A percentile compares a stretch with the other conserved stretches of the same genome.
Conservation (phyloP, 2,113 vertebrate genomes). For the Oreochromis aureus region DNA sequence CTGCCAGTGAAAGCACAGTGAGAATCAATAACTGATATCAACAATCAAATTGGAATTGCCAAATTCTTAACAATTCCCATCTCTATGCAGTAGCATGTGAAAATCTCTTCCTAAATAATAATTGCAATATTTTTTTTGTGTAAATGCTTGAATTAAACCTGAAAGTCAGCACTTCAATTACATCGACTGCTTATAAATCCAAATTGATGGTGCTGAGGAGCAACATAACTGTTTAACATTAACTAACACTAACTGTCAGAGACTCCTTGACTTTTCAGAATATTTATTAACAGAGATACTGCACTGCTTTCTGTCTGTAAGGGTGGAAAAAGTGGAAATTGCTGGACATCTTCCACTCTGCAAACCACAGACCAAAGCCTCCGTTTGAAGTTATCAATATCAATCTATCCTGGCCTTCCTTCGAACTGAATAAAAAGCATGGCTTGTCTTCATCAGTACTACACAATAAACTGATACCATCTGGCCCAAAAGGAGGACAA, state of each 20-base stretch:
- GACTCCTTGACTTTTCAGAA: conserved; percentile 26
- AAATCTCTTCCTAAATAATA: neutral
- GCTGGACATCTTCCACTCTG: conserved; percentile 38
- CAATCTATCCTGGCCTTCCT: conserved; percentile 34
- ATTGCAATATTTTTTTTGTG: neutral
- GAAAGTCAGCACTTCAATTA: neutral
- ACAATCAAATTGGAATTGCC: neutral
- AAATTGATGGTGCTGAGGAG: neutral
- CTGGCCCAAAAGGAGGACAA: conserved; percentile 5
- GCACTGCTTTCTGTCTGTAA: conserved; percentile 10
- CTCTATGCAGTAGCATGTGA: neutral
- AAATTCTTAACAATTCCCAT: neutral
- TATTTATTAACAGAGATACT: conserved; percentile 39
- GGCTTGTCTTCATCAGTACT: conserved; percentile 35
- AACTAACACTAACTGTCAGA: conserved; percentile 16
- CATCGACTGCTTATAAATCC: neutral
- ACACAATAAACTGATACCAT: conserved; percentile 41
- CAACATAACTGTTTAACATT: neutral
- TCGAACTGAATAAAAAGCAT: conserved; percentile 41
- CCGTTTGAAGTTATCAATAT: conserved; percentile 52
- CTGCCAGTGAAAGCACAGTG: neutral
- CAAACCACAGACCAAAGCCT: conserved; percentile 51
- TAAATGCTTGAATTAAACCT: neutral
- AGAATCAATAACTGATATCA: neutral
- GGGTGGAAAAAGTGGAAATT: conserved; percentile 16